Base-by-base conservation (phyloP, 2,888 invertebrate species). In the Xestia sexstrigata region DNA sequence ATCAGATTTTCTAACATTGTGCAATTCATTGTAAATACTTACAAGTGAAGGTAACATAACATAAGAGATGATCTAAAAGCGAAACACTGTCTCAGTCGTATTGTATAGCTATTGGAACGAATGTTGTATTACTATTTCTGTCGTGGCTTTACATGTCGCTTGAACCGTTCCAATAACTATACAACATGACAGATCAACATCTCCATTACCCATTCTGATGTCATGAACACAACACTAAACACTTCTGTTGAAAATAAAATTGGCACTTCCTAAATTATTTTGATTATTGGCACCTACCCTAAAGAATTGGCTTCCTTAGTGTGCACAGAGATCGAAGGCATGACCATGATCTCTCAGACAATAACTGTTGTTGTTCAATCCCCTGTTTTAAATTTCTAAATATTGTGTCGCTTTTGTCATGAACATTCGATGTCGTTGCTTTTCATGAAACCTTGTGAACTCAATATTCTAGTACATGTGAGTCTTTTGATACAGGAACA, bases 401-500 rank as follows among this genome's bases (percentile, higher is more conserved):
- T 91, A 92, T 90, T 91, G 89, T 91, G 91, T 92, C 92, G 94
- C 92, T 92, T 92, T 91, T 92, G 92, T 94, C 91, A 92, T 92
- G 76, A 91, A 90, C 90, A 91, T 94, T 92, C 87, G 87, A 89
- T 95, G 94, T 95, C 88, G 94, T 95, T 84, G 93, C 93, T 94
- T 93, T 63, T 88, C 79, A 89, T 93, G 91, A 91, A 84, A 85
- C 23, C 26, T 76, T 78, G 87, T 74, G 49, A 30, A 73, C 62
- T 35, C 70, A 76, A 84, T 74, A 85, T 82, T 82, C 74, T 81
- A 70, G 69, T 89, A 84, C 85, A 91, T 76, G 74, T 76, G 79
- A 87, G 74, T 70, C 55, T 81, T 91, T 90, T 87, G 90, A 87
- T 91, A 87, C 96, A 98, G 98, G 98, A 91, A 97, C 98, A 62